phyloP scores from a whole-genome alignment of 1,140 invertebrate genomes.

The Atta colombica region DNA sequence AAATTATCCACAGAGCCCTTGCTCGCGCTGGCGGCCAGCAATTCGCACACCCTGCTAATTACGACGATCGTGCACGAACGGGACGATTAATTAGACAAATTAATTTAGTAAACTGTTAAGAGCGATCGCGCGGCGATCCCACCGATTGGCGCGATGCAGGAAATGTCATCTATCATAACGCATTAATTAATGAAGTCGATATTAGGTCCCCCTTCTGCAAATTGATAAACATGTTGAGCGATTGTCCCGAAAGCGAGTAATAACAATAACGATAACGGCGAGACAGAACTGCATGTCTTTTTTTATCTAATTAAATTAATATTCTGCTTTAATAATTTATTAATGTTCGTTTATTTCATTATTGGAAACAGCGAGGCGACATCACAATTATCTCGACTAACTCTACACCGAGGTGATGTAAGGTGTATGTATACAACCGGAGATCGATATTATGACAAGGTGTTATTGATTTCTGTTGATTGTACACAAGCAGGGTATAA shows the following conservation, averaged over 20 bases:
- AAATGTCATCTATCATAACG: slow-evolving; percentile 7
- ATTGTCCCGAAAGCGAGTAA: background rate
- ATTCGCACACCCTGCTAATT: slow-evolving; percentile 34
- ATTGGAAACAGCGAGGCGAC: background rate
- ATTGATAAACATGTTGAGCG: slow-evolving; percentile 17
- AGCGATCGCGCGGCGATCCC: slow-evolving; percentile 13
- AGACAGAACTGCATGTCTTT: background rate
- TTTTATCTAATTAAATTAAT: slow-evolving; percentile 8
- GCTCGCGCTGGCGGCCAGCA: slow-evolving; percentile 5
- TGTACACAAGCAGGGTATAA: slow-evolving; percentile 52
- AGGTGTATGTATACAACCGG: background rate
- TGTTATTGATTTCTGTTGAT: slow-evolving; percentile 64
- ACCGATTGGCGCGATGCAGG: background rate
- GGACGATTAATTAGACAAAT: slow-evolving; percentile 55
- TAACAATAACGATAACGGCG: background rate
- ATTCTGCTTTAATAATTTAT: background rate
- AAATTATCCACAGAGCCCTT: slow-evolving; percentile 27
- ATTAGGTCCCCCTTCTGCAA: background rate
- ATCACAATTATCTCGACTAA: slow-evolving; percentile 11
- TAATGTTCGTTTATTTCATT: background rate
- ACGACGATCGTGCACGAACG: slow-evolving; percentile 23
- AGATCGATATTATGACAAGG: slow-evolving; percentile 45
- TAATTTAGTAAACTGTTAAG: slow-evolving; percentile 61
- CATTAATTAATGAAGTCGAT: slow-evolving; percentile 25
- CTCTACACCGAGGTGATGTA: background rate